Base-by-base conservation (phyloP, 64 coral and sea anemone genomes). In the Dendrophyllia cribrosa region DNA sequence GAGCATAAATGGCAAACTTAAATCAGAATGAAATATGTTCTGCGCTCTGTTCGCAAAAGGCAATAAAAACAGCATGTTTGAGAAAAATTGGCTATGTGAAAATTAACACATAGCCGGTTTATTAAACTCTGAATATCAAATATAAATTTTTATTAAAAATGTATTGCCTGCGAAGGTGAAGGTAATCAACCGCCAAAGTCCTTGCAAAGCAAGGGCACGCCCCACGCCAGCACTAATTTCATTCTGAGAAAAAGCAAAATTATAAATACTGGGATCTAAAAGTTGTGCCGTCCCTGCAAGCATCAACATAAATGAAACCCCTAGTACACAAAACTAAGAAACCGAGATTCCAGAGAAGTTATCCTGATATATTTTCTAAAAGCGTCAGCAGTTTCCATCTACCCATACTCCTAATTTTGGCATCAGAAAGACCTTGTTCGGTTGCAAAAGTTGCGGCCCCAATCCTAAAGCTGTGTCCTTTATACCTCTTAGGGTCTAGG, bases 331-430 rank as follows among this genome's bases (percentile, higher is more conserved):
- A 17, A 63, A 13, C 19, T 24, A 68, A 68, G 1, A 70, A 70
- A 70, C 13, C n/a, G n/a, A n/a, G 75, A 78, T 53, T 25, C n/a
- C 45, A 78, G 47, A 78, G 75, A 78, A n/a, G 75, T 52, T 53
- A 58, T 51, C 8, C 45, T 51, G 55, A 78, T 78, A 78, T 78
- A 86, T 21, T 10, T 78, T 25, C 51, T 78, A 22, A 53, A 52
- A 21, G 75, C 75, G 14, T 78, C 75, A 10, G 83, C n/a, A n/a
- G 51, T 51, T 71, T 66, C 83, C 83, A 86, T 50, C 64, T 66
- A 66, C 83, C 83, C 60, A 86, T 6, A 9, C 20, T 16, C 64
- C 64, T 58, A 23, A 85, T 84, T 60, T 85, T 17, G 12, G 59
- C 15, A 44, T 85, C 58, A 43, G 80, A 63, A 49, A 55, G 5